Conservation (phyloP, 2,888 invertebrate species). For the Ochropleura leucogaster region DNA sequence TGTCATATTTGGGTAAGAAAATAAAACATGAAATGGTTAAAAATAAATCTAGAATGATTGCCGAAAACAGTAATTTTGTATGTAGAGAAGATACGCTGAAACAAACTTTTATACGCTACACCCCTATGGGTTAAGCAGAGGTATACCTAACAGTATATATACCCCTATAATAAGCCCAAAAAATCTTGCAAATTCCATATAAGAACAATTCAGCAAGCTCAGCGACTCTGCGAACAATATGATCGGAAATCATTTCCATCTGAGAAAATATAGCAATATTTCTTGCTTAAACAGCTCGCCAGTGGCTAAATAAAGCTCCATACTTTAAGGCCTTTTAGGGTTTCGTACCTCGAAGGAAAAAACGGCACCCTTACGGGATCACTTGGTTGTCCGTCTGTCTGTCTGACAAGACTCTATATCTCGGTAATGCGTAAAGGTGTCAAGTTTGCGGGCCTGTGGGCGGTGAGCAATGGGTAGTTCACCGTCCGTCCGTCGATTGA, state of each 20-base stretch:
- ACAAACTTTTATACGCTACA: not conserved
- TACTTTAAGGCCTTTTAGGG: not conserved
- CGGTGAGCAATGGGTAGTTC: too few species aligned
- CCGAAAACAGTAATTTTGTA: not conserved
- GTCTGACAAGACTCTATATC: too few species aligned
- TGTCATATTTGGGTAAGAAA: slow-evolving; percentile 39
- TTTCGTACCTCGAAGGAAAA: too few species aligned
- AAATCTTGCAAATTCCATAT: not conserved
- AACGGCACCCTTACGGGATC: too few species aligned
- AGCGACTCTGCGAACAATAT: not conserved
- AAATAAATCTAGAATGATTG: not conserved
- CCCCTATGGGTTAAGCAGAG: too few species aligned
- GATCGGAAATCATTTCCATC: not conserved
- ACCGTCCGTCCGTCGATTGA: too few species aligned
- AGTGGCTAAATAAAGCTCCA: not conserved
- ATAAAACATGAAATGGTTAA: not conserved
- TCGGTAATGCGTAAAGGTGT: too few species aligned
- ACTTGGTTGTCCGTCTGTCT: too few species aligned
- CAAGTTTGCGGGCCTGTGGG: too few species aligned
- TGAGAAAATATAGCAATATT: not conserved
- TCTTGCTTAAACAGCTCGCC: not conserved
- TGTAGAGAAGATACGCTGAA: not conserved
- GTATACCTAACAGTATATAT: not conserved
- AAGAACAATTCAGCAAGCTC: not conserved
- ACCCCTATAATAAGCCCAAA: too few species aligned